These are phyloP conservation scores for Calephelis nemesis DNA, from an alignment of 1,140 invertebrate genomes.

Conservation along the genomic window DNA sequence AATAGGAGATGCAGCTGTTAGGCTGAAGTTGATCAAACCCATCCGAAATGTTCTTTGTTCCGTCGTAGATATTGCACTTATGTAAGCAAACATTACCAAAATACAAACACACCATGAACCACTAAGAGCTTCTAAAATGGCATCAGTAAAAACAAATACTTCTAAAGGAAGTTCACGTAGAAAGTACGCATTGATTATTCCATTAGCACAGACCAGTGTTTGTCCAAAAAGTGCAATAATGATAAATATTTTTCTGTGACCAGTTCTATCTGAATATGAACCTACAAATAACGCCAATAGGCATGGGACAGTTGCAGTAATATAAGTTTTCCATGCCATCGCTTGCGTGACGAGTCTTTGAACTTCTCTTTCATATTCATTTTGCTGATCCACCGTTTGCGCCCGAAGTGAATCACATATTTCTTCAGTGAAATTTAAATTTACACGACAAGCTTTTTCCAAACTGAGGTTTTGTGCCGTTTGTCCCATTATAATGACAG, in stretches of 20 bases:
- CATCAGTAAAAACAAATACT: constrained; percentile 36
- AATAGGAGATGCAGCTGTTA: constrained; percentile 71
- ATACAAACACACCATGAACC: constrained; percentile 78
- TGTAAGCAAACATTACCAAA: constrained; percentile 78
- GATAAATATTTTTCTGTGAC: constrained; percentile 78
- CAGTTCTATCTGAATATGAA: constrained; percentile 78
- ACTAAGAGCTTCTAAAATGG: constrained; percentile 55
- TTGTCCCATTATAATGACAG: constrained; percentile 42
- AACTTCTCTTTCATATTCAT: constrained; percentile 54
- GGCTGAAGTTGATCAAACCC: constrained; percentile 78
- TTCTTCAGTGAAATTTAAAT: constrained; percentile 60
- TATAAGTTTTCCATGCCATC: constrained; percentile 50
- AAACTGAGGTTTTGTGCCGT: constrained; percentile 60
- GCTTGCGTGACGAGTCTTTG: constrained; percentile 51
- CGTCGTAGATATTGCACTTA: constrained; percentile 78
- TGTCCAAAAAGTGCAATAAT: constrained; percentile 60
- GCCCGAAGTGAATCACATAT: constrained; percentile 54
- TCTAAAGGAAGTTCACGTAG: constrained; percentile 72
- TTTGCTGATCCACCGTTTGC: constrained; percentile 47
- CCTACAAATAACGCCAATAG: constrained; percentile 82
- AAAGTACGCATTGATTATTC: constrained; percentile 75
- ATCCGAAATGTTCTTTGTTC: constrained; percentile 79
- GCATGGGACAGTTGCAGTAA: constrained; percentile 74
- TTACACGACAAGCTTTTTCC: constrained; percentile 67
- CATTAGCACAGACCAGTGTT: constrained; percentile 57